Evolutionary conservation across 2,888 invertebrate species (phyloP), one percentile per base, ranked within the genome.

Genomic region (Archips crataeganus): DNA sequence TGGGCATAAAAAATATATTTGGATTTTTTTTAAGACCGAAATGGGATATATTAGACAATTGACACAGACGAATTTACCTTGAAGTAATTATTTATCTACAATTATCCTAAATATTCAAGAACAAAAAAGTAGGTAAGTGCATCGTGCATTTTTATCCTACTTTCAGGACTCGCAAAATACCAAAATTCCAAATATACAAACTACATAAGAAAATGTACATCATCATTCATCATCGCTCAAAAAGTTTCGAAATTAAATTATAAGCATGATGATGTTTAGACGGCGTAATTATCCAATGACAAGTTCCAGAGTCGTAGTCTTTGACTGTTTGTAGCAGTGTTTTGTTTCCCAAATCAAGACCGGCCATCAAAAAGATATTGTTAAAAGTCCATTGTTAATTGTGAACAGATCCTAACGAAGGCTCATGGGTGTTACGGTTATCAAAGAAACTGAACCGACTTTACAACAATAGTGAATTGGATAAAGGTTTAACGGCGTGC

Each of bases 401-500:
- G 49, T 74, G 66, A 70, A 70, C 74, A 54, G 67, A 42, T 68
- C 70, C 70, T 74, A 74, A 70, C 74, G 70, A 70, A 69, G 75
- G 70, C 77, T 77, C 77, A 81, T 83, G 78, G 80, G 81, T 77
- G 79, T 79, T 79, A 78, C 75, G 79, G 77, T 79, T 79, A 79
- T 80, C 79, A 80, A 80, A 78, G 77, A 80, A 78, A 80, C 80
- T 78, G 65, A 71, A 76, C 78, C 78, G 78, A 77, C 78, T 66
- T 71, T 77, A 74, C 75, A 75, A 76, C 74, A 67, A 76, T 75
- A 69, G 75, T 13, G 54, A 13, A 13, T 57, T 13, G 4, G 49
- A 51, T 65, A 36, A n/a, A 47, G 47, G 51, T 51, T 36, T 49
- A 5, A 49, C 32, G 6, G 9, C 13, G 1, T 11, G 65, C 11